Conservation (phyloP, 1,140 invertebrate species). For the Pogonomyrmex barbatus region DNA sequence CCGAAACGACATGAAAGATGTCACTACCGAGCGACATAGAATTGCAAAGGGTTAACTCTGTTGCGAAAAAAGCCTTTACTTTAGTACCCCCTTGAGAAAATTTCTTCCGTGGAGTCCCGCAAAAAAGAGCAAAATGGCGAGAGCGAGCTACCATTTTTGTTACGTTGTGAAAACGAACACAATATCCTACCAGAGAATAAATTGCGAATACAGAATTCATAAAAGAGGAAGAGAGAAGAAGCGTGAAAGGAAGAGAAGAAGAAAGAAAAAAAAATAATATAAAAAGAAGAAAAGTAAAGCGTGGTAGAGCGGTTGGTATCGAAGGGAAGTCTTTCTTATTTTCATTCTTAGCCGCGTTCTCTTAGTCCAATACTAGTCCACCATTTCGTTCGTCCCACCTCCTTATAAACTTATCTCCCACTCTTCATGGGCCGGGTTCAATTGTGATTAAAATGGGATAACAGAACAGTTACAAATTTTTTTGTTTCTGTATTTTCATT, state of each 20-base stretch:
- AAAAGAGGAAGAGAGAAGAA: conserved; percentile 1
- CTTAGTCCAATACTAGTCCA: conserved; percentile 62
- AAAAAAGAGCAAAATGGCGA: conserved; percentile 63
- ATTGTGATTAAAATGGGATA: conserved; percentile 29
- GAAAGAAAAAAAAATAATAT: background rate
- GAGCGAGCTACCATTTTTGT: conserved; percentile 64
- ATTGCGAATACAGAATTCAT: conserved; percentile 18
- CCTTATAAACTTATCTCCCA: conserved; percentile 43
- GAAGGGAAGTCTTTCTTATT: conserved; percentile 71
- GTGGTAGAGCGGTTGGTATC: conserved; percentile 38
- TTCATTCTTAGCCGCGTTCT: conserved; percentile 65
- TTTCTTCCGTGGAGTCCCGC: background rate
- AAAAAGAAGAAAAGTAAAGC: background rate
- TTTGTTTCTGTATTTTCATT: background rate
- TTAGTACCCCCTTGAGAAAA: conserved; percentile 23
- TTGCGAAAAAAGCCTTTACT: background rate
- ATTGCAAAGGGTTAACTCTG: conserved; percentile 20
- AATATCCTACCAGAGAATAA: conserved; percentile 52
- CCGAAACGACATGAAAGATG: background rate
- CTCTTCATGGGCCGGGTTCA: conserved; percentile 60
- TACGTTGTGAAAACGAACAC: conserved; percentile 14
- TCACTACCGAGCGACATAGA: background rate
- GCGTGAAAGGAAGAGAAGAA: background rate
- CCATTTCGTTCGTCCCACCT: conserved; percentile 63
- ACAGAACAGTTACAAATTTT: conserved; percentile 37